These are phyloP conservation scores for Drosophila cardini DNA, from an alignment of 1,140 invertebrate genomes.

Conservation along the genomic window DNA sequence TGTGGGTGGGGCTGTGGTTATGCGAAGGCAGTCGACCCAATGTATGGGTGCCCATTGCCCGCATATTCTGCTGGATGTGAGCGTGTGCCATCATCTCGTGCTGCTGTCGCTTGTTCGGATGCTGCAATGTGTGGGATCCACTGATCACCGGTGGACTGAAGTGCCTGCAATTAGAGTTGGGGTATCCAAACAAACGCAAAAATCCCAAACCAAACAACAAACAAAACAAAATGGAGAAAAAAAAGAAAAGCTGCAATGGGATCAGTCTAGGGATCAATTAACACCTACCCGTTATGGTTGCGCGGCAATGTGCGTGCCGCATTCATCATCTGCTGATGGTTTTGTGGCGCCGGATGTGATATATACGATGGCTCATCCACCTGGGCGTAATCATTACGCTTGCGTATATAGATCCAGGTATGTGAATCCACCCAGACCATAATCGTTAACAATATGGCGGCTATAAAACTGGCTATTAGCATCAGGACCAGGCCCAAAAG, in stretches of 20 bases:
- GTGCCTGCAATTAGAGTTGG: conserved; percentile 67
- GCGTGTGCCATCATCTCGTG: conserved; percentile 84
- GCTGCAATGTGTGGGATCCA: conserved; percentile 83
- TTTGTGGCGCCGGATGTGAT: conserved; percentile 83
- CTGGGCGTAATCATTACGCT: conserved; percentile 85
- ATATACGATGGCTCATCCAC: conserved; percentile 84
- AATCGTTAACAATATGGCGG: conserved; percentile 94
- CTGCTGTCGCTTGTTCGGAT: conserved; percentile 82
- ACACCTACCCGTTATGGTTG: conserved; percentile 84
- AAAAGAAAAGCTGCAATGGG: conserved; percentile 42
- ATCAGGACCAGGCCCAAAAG: conserved; percentile 93
- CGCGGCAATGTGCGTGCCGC: conserved; percentile 82
- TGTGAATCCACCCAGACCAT: conserved; percentile 97
- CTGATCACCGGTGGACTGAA: conserved; percentile 84
- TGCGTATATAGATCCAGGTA: conserved; percentile 98
- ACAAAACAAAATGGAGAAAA: no score
- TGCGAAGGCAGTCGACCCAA: conserved; percentile 86
- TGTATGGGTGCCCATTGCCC: conserved; percentile 85
- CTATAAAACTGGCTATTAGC: conserved; percentile 92
- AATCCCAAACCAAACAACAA: background rate
- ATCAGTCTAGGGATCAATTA: conserved; percentile 53
- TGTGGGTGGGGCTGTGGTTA: conserved; percentile 85
- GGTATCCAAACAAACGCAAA: conserved; percentile 18
- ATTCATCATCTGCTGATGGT: conserved; percentile 84
- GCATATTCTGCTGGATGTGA: conserved; percentile 85